Evolutionary conservation across 2,797 vertebrate genomes (phyloP).

Genomic region (Pteronotus mesoamericanus): DNA sequence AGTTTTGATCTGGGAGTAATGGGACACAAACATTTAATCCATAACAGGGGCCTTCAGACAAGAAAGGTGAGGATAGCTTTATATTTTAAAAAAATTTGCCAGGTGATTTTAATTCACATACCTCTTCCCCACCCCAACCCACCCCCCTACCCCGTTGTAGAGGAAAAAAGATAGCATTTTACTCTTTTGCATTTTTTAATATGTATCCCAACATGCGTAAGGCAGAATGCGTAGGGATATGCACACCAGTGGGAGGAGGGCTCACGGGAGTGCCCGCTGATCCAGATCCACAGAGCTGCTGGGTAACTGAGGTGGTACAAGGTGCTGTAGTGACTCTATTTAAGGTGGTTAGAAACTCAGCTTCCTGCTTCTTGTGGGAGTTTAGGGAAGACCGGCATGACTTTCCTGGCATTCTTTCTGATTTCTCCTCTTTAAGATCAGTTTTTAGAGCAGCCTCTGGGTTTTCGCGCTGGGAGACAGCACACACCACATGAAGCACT

Average conservation of each 20-base stretch:
- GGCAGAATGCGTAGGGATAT: background rate
- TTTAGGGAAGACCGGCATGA: background rate
- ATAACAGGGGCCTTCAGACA: background rate
- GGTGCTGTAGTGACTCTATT: background rate
- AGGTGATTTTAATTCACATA: background rate
- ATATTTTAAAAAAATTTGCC: background rate
- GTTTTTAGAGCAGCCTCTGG: background rate
- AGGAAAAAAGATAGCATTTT: background rate
- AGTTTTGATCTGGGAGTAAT: background rate
- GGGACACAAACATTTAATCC: background rate
- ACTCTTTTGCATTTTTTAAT: background rate
- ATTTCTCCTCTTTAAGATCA: background rate
- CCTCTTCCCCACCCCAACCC: accelerated
- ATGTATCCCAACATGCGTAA: background rate
- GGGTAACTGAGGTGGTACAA: background rate
- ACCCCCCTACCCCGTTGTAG: background rate
- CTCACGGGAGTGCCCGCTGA: background rate
- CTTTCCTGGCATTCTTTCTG: background rate
- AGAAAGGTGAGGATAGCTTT: background rate
- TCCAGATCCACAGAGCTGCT: background rate
- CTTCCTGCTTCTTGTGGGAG: background rate
- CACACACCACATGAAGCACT: background rate
- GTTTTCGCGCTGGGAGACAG: background rate
- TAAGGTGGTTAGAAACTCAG: background rate
- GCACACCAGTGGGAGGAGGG: background rate